phyloP scores from a whole-genome alignment of 2,888 invertebrate genomes.

The Drosophila basisetae region DNA sequence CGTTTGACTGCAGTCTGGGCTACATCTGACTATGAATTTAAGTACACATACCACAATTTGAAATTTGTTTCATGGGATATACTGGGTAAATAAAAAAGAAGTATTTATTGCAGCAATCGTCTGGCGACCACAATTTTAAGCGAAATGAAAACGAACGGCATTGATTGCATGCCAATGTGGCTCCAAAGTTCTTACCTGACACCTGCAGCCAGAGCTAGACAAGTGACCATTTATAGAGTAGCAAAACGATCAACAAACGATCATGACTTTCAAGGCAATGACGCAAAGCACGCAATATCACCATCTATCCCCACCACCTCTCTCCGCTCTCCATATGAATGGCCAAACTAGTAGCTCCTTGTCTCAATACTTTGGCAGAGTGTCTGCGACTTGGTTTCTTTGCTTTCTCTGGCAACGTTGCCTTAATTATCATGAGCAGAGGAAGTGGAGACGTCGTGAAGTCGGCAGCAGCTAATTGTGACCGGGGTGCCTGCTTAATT shows the following conservation, averaged over 20 bases:
- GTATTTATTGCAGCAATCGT: slow-evolving; percentile 53
- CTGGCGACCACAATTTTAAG: slow-evolving; percentile 58
- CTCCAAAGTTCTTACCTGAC: slow-evolving; percentile 83
- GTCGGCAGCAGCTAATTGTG: slow-evolving; percentile 74
- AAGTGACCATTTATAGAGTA: slow-evolving; percentile 77
- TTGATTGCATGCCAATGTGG: slow-evolving; percentile 83
- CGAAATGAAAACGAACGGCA: slow-evolving; percentile 82
- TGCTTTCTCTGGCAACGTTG: slow-evolving; percentile 68
- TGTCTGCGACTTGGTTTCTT: slow-evolving; percentile 26
- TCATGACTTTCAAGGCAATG: slow-evolving; percentile 73
- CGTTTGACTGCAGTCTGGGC: neutral
- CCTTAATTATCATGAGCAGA: slow-evolving; percentile 81
- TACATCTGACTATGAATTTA: neutral
- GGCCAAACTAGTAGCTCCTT: slow-evolving; percentile 8
- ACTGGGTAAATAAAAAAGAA: slow-evolving; percentile 38
- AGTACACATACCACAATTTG: slow-evolving; percentile 1
- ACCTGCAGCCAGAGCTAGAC: slow-evolving; percentile 68
- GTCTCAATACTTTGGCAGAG: slow-evolving; percentile 26
- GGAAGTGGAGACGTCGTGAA: slow-evolving; percentile 62
- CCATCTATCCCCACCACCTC: neutral
- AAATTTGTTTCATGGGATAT: slow-evolving; percentile 1
- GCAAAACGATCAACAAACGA: slow-evolving; percentile 80
- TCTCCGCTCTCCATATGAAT: neutral
- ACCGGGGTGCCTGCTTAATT: slow-evolving; percentile 51
- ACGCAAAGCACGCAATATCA: slow-evolving; percentile 74